Percentiles rank a stretch among this genome's conserved stretches.
Evolutionary conservation across 2,113 vertebrate genomes (phyloP).

Genomic region (Cinclus cinclus): DNA sequence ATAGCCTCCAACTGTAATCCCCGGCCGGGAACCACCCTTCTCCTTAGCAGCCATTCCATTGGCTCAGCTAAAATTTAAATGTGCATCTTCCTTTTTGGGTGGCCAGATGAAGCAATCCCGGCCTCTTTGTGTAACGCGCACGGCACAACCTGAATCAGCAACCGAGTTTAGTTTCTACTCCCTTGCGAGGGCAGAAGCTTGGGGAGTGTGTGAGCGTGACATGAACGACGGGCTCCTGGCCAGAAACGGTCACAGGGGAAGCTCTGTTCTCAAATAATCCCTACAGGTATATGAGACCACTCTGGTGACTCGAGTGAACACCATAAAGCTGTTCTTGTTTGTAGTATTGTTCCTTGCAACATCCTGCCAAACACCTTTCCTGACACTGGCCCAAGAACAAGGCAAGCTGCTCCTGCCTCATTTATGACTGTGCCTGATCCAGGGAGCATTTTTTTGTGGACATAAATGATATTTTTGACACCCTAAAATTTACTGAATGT

Average conservation of each 20-base stretch:
- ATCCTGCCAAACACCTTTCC: neutral
- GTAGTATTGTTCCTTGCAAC: neutral
- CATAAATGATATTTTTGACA: fast-evolving
- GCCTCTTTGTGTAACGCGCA: neutral
- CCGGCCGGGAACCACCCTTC: neutral
- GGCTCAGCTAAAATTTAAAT: slow-evolving; percentile 21
- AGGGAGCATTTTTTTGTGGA: fast-evolving
- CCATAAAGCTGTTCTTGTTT: neutral
- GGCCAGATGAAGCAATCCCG: neutral
- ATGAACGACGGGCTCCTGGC: neutral
- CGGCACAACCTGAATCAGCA: neutral
- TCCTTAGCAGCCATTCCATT: neutral
- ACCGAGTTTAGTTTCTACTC: neutral
- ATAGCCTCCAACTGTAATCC: neutral
- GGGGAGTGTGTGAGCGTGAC: neutral
- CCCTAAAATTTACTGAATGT: neutral
- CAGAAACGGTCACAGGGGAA: neutral
- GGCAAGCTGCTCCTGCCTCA: neutral
- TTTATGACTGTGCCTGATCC: fast-evolving
- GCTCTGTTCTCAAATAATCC: neutral
- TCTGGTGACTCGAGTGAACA: neutral
- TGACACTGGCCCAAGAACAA: fast-evolving
- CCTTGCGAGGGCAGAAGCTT: fast-evolving
- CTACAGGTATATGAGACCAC: neutral
- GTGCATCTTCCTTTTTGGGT: neutral